phyloP scores from a whole-genome alignment of 2,888 invertebrate genomes.

The Synanthedon myopaeformis region DNA sequence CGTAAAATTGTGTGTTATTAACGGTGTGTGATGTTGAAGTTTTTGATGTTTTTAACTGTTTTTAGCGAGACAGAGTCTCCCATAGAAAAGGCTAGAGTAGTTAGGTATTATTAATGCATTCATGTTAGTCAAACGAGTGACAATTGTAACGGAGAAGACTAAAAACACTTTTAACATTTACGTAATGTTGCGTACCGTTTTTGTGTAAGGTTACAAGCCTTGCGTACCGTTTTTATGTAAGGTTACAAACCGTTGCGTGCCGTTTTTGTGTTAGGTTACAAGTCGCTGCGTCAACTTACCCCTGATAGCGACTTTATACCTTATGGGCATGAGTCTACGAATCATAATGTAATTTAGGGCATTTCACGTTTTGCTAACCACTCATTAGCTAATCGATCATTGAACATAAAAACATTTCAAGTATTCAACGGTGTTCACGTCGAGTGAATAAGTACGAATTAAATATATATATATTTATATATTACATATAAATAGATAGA shows the following conservation, averaged over 20 bases:
- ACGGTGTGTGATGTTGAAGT: constrained; percentile 34
- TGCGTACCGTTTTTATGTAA: constrained; percentile 55
- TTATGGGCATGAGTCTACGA: no score
- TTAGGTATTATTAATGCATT: constrained; percentile 58
- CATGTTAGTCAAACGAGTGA: constrained; percentile 59
- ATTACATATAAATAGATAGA: constrained; percentile 11
- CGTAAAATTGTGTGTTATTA: constrained; percentile 7
- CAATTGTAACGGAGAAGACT: constrained; percentile 68
- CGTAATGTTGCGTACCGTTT: constrained; percentile 61
- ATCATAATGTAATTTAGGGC: constrained; percentile 7
- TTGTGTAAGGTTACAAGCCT: constrained; percentile 45
- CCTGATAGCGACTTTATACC: no score
- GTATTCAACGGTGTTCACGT: constrained; percentile 39
- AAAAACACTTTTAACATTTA: constrained; percentile 58
- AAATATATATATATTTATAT: constrained; percentile 18
- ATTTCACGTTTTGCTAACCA: constrained; percentile 23
- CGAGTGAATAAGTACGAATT: constrained; percentile 40
- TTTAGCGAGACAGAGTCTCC: constrained; percentile 60
- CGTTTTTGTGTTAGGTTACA: constrained; percentile 44
- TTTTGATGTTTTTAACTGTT: constrained; percentile 57
- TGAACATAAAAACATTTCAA: constrained; percentile 20
- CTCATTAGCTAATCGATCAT: constrained; percentile 18
- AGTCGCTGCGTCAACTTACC: neutral
- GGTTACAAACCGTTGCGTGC: constrained; percentile 52
- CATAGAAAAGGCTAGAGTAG: constrained; percentile 66